A percentile compares a stretch with the other conserved stretches of the same genome.
These are phyloP conservation scores for Sebastes matsubarae DNA, from an alignment of 2,797 vertebrate species.

Conservation along the genomic window DNA sequence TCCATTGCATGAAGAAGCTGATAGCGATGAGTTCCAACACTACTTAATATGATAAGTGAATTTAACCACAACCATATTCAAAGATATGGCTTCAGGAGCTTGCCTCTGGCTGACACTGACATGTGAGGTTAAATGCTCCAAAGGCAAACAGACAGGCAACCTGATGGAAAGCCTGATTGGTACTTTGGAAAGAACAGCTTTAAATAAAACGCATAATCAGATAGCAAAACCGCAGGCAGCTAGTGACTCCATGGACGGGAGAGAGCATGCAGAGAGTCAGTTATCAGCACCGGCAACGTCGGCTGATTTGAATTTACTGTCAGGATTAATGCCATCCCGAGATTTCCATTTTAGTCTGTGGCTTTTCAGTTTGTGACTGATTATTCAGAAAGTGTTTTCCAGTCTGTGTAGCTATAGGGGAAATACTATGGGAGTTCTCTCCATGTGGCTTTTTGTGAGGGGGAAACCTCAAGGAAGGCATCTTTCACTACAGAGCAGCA, in stretches of 20 bases:
- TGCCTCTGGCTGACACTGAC: conserved; percentile 47
- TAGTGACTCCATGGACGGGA: conserved; percentile 46
- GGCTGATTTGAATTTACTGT: conserved; percentile 67
- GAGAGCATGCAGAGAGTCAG: conserved; percentile 51
- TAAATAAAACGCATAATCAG: conserved; percentile 72
- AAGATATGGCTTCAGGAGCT: conserved; percentile 41
- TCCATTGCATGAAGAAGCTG: conserved; percentile 22
- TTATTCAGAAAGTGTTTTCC: conserved; percentile 45
- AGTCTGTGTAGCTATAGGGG: conserved; percentile 1
- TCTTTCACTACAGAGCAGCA: background rate
- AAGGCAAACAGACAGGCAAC: conserved; percentile 60
- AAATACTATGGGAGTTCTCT: conserved; percentile 14
- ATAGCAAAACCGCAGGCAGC: conserved; percentile 54
- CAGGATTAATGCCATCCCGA: conserved; percentile 69
- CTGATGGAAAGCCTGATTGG: conserved; percentile 66
- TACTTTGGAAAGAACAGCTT: conserved; percentile 57
- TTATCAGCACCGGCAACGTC: conserved; percentile 52
- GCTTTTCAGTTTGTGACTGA: conserved; percentile 60
- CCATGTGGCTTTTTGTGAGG: conserved; percentile 8
- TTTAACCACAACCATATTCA: conserved; percentile 42
- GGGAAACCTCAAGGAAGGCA: conserved; percentile 6
- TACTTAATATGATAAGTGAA: conserved; percentile 45
- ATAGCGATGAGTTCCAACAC: conserved; percentile 28
- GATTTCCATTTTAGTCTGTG: conserved; percentile 58
- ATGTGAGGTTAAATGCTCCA: conserved; percentile 63